Conservation (phyloP, 1,140 invertebrate genomes). For the Aphaenogaster floridana region DNA sequence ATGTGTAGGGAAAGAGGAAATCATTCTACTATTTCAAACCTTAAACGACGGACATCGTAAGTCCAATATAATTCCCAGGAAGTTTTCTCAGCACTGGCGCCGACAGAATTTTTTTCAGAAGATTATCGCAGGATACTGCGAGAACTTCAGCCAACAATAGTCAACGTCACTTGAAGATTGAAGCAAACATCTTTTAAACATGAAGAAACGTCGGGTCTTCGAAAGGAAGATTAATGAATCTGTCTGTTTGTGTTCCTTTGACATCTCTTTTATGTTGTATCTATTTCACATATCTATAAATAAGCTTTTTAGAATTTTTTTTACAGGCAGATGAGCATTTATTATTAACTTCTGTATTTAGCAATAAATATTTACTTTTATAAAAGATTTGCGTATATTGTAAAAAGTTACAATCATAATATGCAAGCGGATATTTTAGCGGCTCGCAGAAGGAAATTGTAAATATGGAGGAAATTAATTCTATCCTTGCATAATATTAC, state of each 20-base stretch:
- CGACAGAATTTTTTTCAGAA: neutral
- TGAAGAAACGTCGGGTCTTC: neutral
- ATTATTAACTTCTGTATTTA: conserved; percentile 6
- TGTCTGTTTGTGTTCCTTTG: neutral
- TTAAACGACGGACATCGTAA: neutral
- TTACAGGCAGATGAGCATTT: neutral
- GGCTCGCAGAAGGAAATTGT: neutral
- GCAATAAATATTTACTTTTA: neutral
- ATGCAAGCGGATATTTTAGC: neutral
- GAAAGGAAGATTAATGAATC: conserved; percentile 27
- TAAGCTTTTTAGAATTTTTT: neutral
- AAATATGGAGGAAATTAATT: neutral
- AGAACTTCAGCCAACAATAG: neutral
- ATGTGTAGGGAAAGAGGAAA: neutral
- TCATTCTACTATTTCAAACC: neutral
- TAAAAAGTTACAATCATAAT: neutral
- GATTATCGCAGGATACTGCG: neutral
- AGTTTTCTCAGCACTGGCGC: neutral
- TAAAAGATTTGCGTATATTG: neutral
- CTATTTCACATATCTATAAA: neutral
- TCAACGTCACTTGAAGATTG: neutral
- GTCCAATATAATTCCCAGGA: neutral
- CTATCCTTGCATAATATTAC: neutral
- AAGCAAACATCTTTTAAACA: neutral
- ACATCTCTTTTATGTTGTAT: neutral